Conservation (phyloP, 2,888 invertebrate genomes). For the Galeopsomyia nigrocyanea region DNA sequence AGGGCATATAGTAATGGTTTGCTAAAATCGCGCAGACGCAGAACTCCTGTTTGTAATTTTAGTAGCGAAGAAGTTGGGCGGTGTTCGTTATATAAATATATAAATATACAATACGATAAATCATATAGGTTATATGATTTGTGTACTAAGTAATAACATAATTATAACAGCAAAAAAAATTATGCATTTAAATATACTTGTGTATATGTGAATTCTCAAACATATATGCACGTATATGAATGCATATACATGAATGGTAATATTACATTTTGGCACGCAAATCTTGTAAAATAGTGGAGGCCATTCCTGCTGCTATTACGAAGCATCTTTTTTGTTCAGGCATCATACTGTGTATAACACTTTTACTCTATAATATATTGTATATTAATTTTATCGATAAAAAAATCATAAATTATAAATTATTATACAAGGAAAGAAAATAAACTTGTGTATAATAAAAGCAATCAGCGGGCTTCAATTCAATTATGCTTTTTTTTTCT, state of each 20-base stretch:
- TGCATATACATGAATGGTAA: slow-evolving; percentile 49
- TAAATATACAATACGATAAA: slow-evolving; percentile 65
- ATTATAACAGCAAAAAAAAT: slow-evolving; percentile 60
- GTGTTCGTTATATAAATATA: slow-evolving; percentile 68
- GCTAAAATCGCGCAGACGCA: slow-evolving; percentile 49
- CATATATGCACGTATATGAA: slow-evolving; percentile 33
- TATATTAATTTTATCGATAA: slow-evolving; percentile 68
- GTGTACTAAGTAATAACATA: slow-evolving; percentile 64
- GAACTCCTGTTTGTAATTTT: slow-evolving; percentile 67
- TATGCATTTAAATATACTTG: slow-evolving; percentile 55
- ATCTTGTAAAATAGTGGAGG: slow-evolving; percentile 68
- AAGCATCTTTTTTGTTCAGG: slow-evolving; percentile 64
- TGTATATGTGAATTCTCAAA: slow-evolving; percentile 30
- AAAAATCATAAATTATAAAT: slow-evolving; percentile 62
- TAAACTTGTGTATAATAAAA: slow-evolving; percentile 59
- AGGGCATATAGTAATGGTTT: slow-evolving; percentile 50
- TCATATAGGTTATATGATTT: slow-evolving; percentile 67
- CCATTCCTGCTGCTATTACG: slow-evolving; percentile 67
- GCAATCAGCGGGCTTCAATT: slow-evolving; percentile 37
- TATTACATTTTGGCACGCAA: slow-evolving; percentile 63
- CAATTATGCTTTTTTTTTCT: slow-evolving; percentile 40
- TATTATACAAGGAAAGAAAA: slow-evolving; percentile 59
- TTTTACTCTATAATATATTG: slow-evolving; percentile 65
- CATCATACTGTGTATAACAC: slow-evolving; percentile 66
- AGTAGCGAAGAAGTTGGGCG: slow-evolving; percentile 66